These are phyloP conservation scores for Chiloscyllium plagiosum DNA, from an alignment of 2,113 vertebrate genomes.

Conservation along the genomic window DNA sequence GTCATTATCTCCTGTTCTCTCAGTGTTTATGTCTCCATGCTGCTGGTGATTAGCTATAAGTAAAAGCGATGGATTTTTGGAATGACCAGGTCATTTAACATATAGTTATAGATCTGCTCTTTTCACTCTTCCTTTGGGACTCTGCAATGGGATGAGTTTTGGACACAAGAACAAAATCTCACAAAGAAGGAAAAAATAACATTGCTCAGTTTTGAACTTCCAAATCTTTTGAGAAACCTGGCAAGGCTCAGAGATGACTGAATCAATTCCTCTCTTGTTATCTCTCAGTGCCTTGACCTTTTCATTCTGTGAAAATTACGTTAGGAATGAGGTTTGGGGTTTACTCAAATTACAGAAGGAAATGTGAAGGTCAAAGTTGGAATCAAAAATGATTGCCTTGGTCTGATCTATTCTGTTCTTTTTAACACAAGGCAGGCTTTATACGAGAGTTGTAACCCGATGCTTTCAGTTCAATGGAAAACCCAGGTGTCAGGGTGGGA, in stretches of 20 bases:
- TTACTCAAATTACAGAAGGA: neutral
- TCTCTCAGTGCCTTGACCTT: neutral
- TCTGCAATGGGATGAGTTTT: neutral
- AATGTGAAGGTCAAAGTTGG: neutral
- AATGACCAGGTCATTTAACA: neutral
- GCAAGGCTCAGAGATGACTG: neutral
- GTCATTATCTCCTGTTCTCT: neutral
- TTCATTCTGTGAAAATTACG: neutral
- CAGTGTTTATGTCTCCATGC: neutral
- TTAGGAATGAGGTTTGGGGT: neutral
- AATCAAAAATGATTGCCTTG: neutral
- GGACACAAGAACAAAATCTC: neutral
- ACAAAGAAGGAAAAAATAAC: neutral
- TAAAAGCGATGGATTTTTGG: neutral
- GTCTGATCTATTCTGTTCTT: neutral
- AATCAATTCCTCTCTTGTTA: neutral
- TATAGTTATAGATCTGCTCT: neutral
- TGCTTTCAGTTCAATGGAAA: neutral
- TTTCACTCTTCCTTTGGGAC: neutral
- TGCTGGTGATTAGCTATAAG: neutral
- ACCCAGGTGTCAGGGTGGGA: neutral
- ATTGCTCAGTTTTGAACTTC: neutral
- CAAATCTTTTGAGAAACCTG: neutral
- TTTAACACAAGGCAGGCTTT: neutral
- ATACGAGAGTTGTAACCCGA: neutral